Conservation (phyloP, 35 echinoderm and acorn worm species). For the Lytechinus pictus region DNA sequence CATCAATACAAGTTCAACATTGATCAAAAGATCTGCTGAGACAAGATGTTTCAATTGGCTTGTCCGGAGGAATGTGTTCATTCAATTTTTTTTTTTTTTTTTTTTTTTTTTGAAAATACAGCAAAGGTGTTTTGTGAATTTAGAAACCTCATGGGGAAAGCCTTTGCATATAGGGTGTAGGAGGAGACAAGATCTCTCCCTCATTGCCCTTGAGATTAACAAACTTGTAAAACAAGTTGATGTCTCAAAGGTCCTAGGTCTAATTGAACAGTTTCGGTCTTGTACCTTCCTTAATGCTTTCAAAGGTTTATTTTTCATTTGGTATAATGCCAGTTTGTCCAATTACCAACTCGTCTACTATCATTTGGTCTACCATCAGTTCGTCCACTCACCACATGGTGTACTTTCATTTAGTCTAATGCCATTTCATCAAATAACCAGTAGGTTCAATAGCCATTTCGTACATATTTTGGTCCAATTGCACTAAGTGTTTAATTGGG, state of each 20-base stretch:
- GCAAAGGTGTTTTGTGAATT: background rate
- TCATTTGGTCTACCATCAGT: too few relatives aligned
- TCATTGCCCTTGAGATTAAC: background rate
- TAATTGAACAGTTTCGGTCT: background rate
- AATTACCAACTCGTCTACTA: too few relatives aligned
- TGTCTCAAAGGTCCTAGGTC: background rate
- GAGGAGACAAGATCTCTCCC: background rate
- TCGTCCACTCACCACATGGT: too few relatives aligned
- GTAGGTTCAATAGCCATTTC: too few relatives aligned
- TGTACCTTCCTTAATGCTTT: background rate
- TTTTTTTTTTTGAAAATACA: too few relatives aligned
- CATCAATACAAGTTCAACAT: too few relatives aligned
- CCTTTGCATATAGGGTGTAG: background rate
- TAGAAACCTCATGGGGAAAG: background rate
- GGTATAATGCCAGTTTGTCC: too few relatives aligned
- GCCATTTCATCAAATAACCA: too few relatives aligned
- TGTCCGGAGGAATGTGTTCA: background rate
- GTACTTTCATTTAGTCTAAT: too few relatives aligned
- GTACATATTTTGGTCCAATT: too few relatives aligned
- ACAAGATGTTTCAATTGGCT: background rate
- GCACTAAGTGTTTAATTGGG: too few relatives aligned
- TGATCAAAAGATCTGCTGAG: background rate
- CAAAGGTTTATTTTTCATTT: background rate
- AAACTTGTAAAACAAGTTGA: background rate
- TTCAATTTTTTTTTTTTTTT: too few relatives aligned